phyloP scores from a whole-genome alignment of 2,113 vertebrate genomes.

The Pelodiscus sinensis region DNA sequence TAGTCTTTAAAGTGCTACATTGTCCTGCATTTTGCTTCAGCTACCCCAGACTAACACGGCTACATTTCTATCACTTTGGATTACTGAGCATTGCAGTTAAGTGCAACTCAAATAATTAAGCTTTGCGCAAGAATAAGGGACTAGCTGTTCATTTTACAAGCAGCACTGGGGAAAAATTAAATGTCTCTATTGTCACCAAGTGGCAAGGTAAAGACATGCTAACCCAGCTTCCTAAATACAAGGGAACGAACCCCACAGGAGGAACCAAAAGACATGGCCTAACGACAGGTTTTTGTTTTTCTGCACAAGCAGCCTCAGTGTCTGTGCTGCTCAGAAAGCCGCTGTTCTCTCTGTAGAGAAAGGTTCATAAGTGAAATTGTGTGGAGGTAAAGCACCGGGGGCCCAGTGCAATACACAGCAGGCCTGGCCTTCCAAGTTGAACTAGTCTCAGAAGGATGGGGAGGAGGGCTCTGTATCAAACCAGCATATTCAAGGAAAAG shows the following conservation, averaged over 20 bases:
- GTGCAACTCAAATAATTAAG: conserved; percentile 13
- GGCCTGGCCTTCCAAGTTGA: background rate
- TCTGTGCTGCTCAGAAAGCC: fast-evolving
- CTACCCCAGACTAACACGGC: too few species aligned
- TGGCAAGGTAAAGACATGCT: conserved; percentile 14
- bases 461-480: conserved; percentile 1
- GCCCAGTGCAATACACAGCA: background rate
- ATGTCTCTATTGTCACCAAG: conserved; percentile 24
- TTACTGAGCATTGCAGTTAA: conserved; percentile 43
- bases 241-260: background rate
- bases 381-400: background rate
- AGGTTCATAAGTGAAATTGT: background rate
- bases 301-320: background rate
- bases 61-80: too few species aligned
- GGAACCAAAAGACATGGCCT: background rate
- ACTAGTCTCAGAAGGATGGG: background rate
- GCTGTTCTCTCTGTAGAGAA: background rate
- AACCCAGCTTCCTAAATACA: conserved; percentile 6
- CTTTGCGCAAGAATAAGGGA: background rate
- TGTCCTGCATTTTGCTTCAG: too few species aligned
- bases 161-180: conserved; percentile 25
- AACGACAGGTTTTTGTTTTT: background rate
- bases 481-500: background rate
- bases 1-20: too few species aligned
- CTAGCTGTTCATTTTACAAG: background rate